Evolutionary conservation across 2,888 invertebrate species (phyloP).

Genomic region (Brachyptera putata): DNA sequence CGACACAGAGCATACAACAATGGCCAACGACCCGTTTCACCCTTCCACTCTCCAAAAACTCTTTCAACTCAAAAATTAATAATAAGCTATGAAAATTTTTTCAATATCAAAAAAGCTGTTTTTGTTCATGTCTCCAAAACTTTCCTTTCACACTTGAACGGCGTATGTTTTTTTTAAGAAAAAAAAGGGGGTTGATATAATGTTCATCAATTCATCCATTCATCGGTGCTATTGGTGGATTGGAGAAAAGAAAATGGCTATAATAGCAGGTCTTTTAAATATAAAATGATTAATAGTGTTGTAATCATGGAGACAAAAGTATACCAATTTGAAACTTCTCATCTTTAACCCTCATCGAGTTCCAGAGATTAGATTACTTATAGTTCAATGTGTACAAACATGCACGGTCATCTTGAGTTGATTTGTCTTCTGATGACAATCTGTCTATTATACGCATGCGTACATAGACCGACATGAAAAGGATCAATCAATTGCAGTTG

Average conservation of each 20-base stretch:
- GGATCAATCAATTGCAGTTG: conserved; percentile 13
- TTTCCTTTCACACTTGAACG: conserved; percentile 18
- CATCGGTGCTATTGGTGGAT: conserved; percentile 7
- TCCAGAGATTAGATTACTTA: not conserved
- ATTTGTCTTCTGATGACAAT: conserved; percentile 13
- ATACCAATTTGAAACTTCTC: conserved; percentile 4
- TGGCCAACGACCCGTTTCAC: conserved; percentile 28
- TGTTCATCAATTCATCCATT: conserved; percentile 21
- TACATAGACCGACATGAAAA: not conserved
- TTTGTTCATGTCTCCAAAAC: conserved; percentile 16
- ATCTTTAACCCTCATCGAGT: not conserved
- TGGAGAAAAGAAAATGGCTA: not conserved
- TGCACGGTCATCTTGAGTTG: conserved; percentile 10
- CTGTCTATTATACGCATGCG: too few relatives aligned
- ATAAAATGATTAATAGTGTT: conserved; percentile 12
- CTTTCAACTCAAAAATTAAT: conserved; percentile 26
- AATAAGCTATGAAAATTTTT: conserved; percentile 16
- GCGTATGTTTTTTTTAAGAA: conserved; percentile 6
- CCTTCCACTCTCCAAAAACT: conserved; percentile 12
- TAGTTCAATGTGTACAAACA: conserved; percentile 11
- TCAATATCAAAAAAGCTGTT: conserved; percentile 8
- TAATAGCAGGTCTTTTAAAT: not conserved
- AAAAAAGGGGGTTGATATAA: conserved; percentile 19
- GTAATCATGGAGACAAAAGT: conserved; percentile 16
- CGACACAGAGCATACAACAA: conserved; percentile 19